Percentiles rank a stretch among this genome's conserved stretches.
Evolutionary conservation across 2,888 invertebrate genomes (phyloP).

Genomic region (Ceramica pisi): DNA sequence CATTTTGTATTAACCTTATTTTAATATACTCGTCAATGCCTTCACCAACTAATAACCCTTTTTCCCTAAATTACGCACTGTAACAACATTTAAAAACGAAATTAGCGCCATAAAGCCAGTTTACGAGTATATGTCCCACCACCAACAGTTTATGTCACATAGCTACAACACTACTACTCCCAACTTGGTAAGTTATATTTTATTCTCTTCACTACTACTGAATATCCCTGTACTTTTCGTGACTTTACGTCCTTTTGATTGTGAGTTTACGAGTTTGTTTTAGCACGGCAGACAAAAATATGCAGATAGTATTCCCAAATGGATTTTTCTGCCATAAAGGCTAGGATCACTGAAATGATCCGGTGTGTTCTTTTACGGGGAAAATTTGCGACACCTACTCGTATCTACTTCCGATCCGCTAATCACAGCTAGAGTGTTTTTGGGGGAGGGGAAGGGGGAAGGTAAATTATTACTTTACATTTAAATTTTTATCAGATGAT

Average conservation of each 20-base stretch:
- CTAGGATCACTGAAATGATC: background rate
- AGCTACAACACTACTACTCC: conserved; percentile 27
- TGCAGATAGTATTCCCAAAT: conserved; percentile 19
- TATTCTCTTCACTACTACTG: conserved; percentile 43
- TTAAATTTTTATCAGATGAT: no score
- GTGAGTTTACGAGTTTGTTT: conserved; percentile 40
- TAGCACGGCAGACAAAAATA: conserved; percentile 16
- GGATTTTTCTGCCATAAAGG: background rate
- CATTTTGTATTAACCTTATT: background rate
- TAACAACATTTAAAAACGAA: conserved; percentile 47
- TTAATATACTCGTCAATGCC: background rate
- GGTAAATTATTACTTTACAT: no score
- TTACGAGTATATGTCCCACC: conserved; percentile 55
- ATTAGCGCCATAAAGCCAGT: conserved; percentile 59
- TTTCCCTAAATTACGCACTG: conserved; percentile 29
- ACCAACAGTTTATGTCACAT: conserved; percentile 55
- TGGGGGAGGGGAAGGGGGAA: background rate
- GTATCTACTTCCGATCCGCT: no score
- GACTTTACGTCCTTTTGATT: conserved; percentile 36
- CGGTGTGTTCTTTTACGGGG: background rate
- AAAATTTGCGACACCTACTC: background rate
- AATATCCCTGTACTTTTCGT: conserved; percentile 29
- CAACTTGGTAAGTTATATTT: conserved; percentile 32
- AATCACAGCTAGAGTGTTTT: background rate
- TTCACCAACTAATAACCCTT: conserved; percentile 5